These are phyloP conservation scores for Scolopax mira DNA, from an alignment of 2,113 vertebrate genomes.

Conservation along the genomic window DNA sequence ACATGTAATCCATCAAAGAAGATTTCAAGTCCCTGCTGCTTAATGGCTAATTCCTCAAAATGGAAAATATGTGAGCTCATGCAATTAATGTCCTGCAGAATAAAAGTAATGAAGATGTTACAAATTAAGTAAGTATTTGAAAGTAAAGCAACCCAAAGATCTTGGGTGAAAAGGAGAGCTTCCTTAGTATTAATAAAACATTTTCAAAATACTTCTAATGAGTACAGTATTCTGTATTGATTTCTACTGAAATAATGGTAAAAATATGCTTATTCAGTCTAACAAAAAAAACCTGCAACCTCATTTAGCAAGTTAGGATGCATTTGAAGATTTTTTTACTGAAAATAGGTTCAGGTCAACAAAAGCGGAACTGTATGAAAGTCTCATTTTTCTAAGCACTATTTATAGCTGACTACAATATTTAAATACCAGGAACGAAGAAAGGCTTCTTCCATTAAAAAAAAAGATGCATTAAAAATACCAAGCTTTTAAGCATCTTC, in stretches of 20 bases:
- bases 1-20: slow-evolving; percentile 29
- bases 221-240: background rate
- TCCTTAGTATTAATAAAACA: background rate
- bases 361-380: background rate
- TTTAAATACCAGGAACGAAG: background rate
- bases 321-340: background rate
- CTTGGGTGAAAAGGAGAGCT: background rate
- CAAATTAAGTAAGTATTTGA: background rate
- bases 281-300: background rate
- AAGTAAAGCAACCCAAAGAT: background rate
- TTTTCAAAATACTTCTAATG: background rate
- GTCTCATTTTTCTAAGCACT: background rate
- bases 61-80: background rate
- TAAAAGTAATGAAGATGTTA: background rate
- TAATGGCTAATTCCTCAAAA: slow-evolving; percentile 49
- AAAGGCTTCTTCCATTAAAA: background rate
- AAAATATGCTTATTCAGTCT: background rate
- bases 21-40: background rate
- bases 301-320: background rate
- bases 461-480: background rate
- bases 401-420: background rate
- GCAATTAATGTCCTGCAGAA: slow-evolving; percentile 17
- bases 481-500: background rate
- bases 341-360: background rate
- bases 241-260: background rate